phyloP scores from a whole-genome alignment of 2,797 vertebrate genomes.

The Catamblyrhynchus diadema region DNA sequence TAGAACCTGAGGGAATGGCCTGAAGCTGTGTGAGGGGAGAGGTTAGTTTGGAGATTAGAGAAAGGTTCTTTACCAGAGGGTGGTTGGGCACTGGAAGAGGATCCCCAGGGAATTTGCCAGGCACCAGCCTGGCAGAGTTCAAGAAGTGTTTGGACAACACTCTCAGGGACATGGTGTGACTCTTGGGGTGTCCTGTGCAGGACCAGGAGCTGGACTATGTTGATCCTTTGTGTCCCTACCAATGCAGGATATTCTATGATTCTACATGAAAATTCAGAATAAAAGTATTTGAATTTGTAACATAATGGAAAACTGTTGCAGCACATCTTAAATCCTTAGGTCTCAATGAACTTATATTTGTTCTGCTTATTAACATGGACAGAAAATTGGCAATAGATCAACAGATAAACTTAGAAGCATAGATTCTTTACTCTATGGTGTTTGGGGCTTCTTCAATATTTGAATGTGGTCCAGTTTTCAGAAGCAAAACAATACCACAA shows the following conservation, averaged over 20 bases:
- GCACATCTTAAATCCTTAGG: neutral
- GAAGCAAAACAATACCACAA: neutral
- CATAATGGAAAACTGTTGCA: neutral
- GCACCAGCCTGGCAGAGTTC: neutral
- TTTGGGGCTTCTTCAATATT: neutral
- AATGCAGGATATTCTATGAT: neutral
- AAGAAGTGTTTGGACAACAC: no score
- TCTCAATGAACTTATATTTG: neutral
- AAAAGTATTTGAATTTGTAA: neutral
- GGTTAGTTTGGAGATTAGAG: neutral
- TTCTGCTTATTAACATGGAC: neutral
- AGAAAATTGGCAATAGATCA: neutral
- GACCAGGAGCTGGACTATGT: neutral
- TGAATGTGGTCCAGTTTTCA: neutral
- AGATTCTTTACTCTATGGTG: neutral
- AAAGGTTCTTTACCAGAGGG: neutral
- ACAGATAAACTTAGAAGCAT: neutral
- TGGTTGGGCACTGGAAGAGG: fast-evolving
- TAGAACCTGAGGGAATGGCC: neutral
- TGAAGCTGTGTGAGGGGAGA: neutral
- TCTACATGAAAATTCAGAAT: neutral
- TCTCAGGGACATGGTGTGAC: neutral
- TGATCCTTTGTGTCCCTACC: neutral
- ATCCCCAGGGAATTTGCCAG: neutral
- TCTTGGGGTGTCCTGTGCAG: neutral